Conservation (phyloP, 2,797 vertebrate species). For the Periparus ater region DNA sequence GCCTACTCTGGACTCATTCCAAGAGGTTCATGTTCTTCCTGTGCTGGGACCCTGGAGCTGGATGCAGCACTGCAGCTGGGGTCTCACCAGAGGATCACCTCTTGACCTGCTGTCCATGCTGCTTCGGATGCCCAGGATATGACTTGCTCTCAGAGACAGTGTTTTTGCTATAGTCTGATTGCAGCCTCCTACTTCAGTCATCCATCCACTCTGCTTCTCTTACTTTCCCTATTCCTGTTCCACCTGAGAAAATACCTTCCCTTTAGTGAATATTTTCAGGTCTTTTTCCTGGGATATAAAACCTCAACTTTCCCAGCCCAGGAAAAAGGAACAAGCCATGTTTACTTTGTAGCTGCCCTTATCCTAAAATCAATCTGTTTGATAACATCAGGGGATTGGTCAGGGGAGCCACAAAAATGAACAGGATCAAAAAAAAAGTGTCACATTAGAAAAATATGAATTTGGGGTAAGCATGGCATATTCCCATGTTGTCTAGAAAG, state of each 20-base stretch:
- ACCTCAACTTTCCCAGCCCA: not conserved
- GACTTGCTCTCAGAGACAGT: not conserved
- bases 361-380: constrained; percentile 9
- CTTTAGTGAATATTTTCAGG: not conserved
- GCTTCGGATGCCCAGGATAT: not conserved
- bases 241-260: not conserved
- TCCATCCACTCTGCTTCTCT: too few species aligned
- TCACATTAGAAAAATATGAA: not conserved
- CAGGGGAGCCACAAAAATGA: not conserved
- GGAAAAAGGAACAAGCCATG: not conserved
- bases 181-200: not conserved
- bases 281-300: not conserved
- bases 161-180: not conserved
- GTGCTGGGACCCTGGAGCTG: not conserved
- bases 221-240: not conserved
- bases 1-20: not conserved
- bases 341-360: constrained; percentile 18
- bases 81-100: not conserved
- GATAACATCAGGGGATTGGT: not conserved
- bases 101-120: not conserved
- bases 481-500: not conserved
- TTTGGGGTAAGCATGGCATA: not conserved
- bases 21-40: not conserved
- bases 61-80: not conserved
- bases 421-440: not conserved